These are phyloP conservation scores for Herpetotheres cachinnans DNA, from an alignment of 2,113 vertebrate species.

Conservation along the genomic window DNA sequence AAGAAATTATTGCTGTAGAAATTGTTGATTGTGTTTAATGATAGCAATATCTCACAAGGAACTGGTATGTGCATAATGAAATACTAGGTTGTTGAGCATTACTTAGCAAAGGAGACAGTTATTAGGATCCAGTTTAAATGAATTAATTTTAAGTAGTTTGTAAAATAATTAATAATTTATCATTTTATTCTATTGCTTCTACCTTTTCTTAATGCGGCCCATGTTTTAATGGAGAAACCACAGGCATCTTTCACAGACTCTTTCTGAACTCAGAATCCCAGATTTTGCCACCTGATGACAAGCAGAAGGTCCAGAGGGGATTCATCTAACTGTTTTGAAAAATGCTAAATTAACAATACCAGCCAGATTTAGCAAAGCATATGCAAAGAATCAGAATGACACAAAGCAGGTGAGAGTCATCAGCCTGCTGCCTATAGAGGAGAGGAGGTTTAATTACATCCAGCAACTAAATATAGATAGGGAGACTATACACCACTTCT, in stretches of 20 bases:
- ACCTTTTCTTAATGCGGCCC: not conserved
- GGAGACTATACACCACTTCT: not conserved
- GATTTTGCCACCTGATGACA: not conserved
- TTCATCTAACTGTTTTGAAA: not conserved
- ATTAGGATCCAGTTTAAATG: not conserved
- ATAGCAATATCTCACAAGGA: not conserved
- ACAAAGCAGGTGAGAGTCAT: not conserved
- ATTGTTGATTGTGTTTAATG: slow-evolving; percentile 22
- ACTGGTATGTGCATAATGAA: not conserved
- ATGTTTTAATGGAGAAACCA: not conserved
- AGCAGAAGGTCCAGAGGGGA: not conserved
- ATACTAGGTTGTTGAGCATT: not conserved
- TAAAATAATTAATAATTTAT: not conserved
- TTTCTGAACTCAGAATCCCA: not conserved
- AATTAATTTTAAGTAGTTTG: not conserved
- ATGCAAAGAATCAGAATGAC: not conserved
- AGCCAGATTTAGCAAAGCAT: not conserved
- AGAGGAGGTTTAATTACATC: not conserved
- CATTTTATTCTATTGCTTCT: not conserved
- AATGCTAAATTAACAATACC: not conserved
- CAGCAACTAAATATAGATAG: not conserved
- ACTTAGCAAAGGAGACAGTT: not conserved
- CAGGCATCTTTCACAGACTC: not conserved
- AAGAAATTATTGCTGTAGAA: slow-evolving; percentile 18
- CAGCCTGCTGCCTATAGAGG: not conserved